phyloP scores from a whole-genome alignment of 2,888 invertebrate genomes.

The Mythimna albipuncta region DNA sequence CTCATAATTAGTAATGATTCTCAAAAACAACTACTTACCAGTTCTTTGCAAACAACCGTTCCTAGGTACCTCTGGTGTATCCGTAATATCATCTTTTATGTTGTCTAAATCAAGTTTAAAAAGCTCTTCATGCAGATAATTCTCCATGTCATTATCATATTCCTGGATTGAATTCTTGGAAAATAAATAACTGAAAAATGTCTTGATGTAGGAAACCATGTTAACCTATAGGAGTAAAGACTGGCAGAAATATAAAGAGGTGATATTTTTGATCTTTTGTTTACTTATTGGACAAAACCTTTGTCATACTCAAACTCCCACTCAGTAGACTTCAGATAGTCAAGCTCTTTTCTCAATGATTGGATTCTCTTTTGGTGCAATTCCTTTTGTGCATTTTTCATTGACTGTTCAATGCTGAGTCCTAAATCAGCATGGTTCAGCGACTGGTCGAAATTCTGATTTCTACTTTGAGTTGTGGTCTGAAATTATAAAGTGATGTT shows the following conservation, averaged over 20 bases:
- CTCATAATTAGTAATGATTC: not conserved
- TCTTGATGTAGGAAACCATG: constrained; percentile 86
- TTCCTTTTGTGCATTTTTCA: constrained; percentile 91
- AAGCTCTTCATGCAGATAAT: constrained; percentile 82
- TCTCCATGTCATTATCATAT: constrained; percentile 72
- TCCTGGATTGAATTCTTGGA: constrained; percentile 64
- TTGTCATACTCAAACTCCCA: constrained; percentile 95
- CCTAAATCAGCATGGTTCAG: constrained; percentile 89
- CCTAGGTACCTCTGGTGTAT: constrained; percentile 40
- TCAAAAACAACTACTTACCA: constrained; percentile 67
- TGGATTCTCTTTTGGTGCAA: constrained; percentile 93
- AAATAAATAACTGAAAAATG: constrained; percentile 81
- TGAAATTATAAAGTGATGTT: constrained; percentile 64
- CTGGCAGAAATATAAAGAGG: not conserved
- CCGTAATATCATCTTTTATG: constrained; percentile 43
- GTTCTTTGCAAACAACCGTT: constrained; percentile 80
- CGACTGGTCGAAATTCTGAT: constrained; percentile 85
- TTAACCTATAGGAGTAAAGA: not conserved
- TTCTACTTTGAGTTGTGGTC: constrained; percentile 77
- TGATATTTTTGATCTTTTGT: constrained; percentile 15
- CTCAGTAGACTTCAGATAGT: constrained; percentile 94
- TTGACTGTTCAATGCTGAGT: constrained; percentile 89
- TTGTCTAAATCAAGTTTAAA: constrained; percentile 78
- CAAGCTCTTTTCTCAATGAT: constrained; percentile 93
- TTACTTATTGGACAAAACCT: constrained; percentile 89